Conservation (phyloP, 1,140 invertebrate species). For the Drosophila mayri region DNA sequence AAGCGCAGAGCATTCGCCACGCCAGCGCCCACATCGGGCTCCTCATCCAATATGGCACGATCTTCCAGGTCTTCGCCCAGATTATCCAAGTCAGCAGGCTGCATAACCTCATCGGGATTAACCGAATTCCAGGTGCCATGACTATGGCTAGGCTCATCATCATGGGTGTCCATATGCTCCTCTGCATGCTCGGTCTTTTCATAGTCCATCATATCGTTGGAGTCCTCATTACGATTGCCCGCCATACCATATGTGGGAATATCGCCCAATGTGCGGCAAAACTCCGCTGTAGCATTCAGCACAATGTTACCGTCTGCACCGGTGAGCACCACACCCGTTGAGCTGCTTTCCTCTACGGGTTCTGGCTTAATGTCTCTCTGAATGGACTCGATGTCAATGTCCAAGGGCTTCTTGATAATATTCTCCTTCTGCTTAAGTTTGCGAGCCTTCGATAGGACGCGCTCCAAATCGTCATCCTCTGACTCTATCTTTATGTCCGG, state of each 20-base stretch:
- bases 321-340: conserved; percentile 22
- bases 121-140: conserved; percentile 86
- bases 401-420: conserved; percentile 84
- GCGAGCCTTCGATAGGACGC: conserved; percentile 91
- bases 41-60: conserved; percentile 95
- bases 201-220: conserved; percentile 91
- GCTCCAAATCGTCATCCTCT: conserved; percentile 89
- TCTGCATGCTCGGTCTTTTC: conserved; percentile 63
- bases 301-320: conserved; percentile 88
- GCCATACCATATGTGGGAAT: conserved; percentile 96
- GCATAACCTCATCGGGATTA: conserved; percentile 85
- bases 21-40: conserved; percentile 96
- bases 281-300: conserved; percentile 97
- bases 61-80: conserved; percentile 86
- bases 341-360: conserved; percentile 70
- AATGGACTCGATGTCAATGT: conserved; percentile 83
- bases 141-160: conserved; percentile 54
- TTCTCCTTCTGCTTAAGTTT: conserved; percentile 88
- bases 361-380: conserved; percentile 85
- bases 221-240: conserved; percentile 94
- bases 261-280: conserved; percentile 97
- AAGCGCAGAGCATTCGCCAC: conserved; percentile 96
- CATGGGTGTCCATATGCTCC: conserved; percentile 62
- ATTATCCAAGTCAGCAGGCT: conserved; percentile 76
- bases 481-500: conserved; percentile 88